Conservation (phyloP, 2,888 invertebrate species). For the Parapristionchus giblindavisi region DNA sequence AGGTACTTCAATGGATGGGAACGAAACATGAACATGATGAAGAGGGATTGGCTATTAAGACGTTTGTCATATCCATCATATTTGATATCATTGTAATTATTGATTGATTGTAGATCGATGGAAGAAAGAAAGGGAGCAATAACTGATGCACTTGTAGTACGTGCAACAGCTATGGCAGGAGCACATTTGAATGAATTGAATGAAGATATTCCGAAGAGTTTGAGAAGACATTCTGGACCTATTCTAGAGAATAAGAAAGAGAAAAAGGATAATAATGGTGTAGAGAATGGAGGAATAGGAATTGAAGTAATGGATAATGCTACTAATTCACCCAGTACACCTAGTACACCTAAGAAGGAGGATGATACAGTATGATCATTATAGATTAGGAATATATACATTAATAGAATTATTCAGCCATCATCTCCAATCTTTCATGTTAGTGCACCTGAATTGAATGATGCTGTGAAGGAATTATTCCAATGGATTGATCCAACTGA, state of each 20-base stretch:
- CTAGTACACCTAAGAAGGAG: conserved; percentile 12
- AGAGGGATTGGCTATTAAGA: conserved; percentile 46
- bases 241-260: conserved; percentile 37
- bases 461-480: conserved; percentile 79
- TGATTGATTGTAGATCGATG: conserved; percentile 70
- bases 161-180: conserved; percentile 45
- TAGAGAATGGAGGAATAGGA: conserved; percentile 20
- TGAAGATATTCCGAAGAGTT: conserved; percentile 44
- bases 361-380: neutral
- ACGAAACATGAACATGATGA: conserved; percentile 47
- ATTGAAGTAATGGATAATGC: conserved; percentile 15
- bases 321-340: neutral
- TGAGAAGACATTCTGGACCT: conserved; percentile 44
- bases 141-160: conserved; percentile 58
- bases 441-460: conserved; percentile 74
- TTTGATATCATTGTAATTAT: neutral
- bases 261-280: conserved; percentile 20
- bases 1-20: conserved; percentile 51
- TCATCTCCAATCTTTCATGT: neutral
- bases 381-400: neutral
- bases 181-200: conserved; percentile 43
- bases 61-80: conserved; percentile 34
- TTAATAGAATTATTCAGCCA: neutral
- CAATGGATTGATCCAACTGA: conserved; percentile 85
- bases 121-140: conserved; percentile 84